phyloP scores from a whole-genome alignment of 2,888 invertebrate genomes.

The Pterostichus niger region DNA sequence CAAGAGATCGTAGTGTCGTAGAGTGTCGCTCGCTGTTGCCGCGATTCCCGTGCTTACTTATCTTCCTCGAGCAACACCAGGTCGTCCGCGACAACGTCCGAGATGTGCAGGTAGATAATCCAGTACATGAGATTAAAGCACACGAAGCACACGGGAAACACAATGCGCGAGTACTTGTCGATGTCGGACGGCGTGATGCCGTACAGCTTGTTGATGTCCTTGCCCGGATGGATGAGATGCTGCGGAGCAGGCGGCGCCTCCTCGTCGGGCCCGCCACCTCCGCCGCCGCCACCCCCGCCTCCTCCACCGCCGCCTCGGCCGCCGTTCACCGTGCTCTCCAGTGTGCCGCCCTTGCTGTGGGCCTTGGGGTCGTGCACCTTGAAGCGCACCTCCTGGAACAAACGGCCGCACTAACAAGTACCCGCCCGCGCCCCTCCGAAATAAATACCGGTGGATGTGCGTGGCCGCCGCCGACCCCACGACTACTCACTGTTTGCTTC shows the following conservation, averaged over 20 bases:
- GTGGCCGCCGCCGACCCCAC: conserved; percentile 78
- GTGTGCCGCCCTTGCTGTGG: conserved; percentile 94
- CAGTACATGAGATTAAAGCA: conserved; percentile 99
- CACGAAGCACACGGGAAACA: conserved; percentile 98
- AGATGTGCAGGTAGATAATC: conserved; percentile 98
- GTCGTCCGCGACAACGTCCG: conserved; percentile 96
- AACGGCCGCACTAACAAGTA: conserved; percentile 82
- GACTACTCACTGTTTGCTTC: conserved; percentile 86
- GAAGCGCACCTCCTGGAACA: conserved; percentile 95
- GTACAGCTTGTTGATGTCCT: conserved; percentile 94
- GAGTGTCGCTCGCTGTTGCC: conserved; percentile 6
- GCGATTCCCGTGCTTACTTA: conserved; percentile 70
- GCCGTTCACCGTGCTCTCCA: conserved; percentile 95
- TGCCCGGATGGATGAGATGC: conserved; percentile 92
- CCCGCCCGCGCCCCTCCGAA: conserved; percentile 75
- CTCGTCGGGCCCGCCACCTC: conserved; percentile 77
- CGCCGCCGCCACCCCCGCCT: conserved; percentile 70
- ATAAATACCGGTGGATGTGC: conserved; percentile 62
- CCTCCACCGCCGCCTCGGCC: conserved; percentile 77
- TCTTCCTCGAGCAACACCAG: conserved; percentile 89
- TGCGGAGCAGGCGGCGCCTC: conserved; percentile 85
- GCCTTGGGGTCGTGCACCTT: conserved; percentile 97
- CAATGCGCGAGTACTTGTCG: conserved; percentile 98
- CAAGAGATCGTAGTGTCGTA: not conserved
- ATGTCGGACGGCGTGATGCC: conserved; percentile 98